Evolutionary conservation across 2,888 invertebrate species (phyloP).

Genomic region (Cinara cedri): DNA sequence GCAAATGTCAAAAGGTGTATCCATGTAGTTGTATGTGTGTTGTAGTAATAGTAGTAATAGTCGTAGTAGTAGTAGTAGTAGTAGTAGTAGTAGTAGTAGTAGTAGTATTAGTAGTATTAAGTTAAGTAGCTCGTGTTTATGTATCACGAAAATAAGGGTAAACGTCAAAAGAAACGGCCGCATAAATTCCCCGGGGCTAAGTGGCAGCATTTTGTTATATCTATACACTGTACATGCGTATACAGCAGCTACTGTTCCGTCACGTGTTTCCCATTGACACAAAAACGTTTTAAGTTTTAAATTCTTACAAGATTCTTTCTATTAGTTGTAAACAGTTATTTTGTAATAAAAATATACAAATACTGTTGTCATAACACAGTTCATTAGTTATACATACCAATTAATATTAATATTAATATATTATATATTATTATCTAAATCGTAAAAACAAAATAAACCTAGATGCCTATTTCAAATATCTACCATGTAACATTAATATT

Average conservation of each 20-base stretch:
- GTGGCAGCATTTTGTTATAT: slow-evolving; percentile 49
- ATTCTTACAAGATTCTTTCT: not conserved
- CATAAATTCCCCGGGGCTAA: slow-evolving; percentile 51
- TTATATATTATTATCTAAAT: too few relatives aligned
- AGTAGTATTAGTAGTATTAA: not conserved
- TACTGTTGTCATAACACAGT: too few relatives aligned
- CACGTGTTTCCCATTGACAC: slow-evolving; percentile 53
- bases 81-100: not conserved
- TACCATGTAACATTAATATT: not conserved
- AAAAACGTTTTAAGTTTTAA: slow-evolving; percentile 28
- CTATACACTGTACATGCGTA: not conserved
- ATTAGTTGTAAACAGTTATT: not conserved
- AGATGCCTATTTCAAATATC: not conserved
- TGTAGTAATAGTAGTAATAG: not conserved
- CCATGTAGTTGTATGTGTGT: not conserved
- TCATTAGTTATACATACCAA: too few relatives aligned
- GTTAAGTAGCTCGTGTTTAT: slow-evolving; percentile 55
- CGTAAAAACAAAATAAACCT: too few relatives aligned
- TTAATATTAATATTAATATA: too few relatives aligned
- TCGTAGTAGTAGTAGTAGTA: not conserved
- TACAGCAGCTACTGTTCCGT: slow-evolving; percentile 15
- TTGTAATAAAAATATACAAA: not conserved
- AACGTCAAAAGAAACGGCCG: slow-evolving; percentile 50
- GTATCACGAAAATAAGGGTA: slow-evolving; percentile 55
- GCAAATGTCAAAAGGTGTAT: slow-evolving; percentile 55